Base-by-base conservation (phyloP, 2,888 invertebrate species). In the Phragmatobia fuliginosa region DNA sequence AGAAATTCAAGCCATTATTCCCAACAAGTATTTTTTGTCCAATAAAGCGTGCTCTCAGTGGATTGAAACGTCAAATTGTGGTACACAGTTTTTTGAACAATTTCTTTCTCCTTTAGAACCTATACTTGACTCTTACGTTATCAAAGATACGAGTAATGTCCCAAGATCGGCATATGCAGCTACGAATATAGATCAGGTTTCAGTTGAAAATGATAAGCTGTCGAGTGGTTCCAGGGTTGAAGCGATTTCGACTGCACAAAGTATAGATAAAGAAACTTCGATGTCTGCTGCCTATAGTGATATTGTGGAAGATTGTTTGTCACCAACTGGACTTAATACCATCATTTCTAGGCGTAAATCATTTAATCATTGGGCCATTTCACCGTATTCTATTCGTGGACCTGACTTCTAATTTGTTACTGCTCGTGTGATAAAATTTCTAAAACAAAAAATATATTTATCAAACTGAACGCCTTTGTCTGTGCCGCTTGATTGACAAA, bases 401-500 rank as follows among this genome's bases (percentile, higher is more conserved):
- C 94, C 94, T 32, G 94, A 94, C 78, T 94, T 94, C 80, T 94
- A 80, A 85, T 60, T 31, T 28, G 32, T n/a, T 62, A n/a, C 38
- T 62, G 10, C 45, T 49, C n/a, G 8, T 49, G 21, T 59, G 31
- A 62, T 45, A 45, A 31, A 31, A 63, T 33, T 32, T 21, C 3
- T n/a, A 28, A 28, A 56, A 28, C 5, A 45, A 7, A 21, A 25
- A 25, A 28, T 28, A 16, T 28, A 28, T 28, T 56, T 52, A 52
- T 11, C 25, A 25, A 56, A 56, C 28, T 28, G 28, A 56, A 28
- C 21, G 32, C 21, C 32, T 45, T 21, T 21, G 21, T 18, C 21
- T 21, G 1, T 59, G 21, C 8, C 32, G 1, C 14, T 11, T 1
- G 14, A 28, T 28, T 28, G 56, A 3, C 2, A 3, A 11, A 56